Evolutionary conservation across 2,888 invertebrate genomes (phyloP).

Genomic region (Ormyrus pomaceus): DNA sequence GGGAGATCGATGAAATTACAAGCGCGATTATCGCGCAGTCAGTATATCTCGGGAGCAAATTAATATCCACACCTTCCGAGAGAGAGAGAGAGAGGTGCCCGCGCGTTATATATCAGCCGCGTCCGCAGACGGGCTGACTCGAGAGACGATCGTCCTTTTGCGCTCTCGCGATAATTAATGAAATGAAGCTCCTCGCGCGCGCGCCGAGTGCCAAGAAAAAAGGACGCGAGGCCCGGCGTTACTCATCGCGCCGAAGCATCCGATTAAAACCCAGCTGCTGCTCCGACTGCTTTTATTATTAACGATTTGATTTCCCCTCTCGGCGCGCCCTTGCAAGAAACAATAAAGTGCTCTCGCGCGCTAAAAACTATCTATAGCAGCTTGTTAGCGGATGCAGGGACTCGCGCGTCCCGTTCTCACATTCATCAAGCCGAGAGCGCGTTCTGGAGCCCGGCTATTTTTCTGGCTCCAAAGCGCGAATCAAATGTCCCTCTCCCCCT

Average conservation of each 20-base stretch:
- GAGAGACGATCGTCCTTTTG: constrained; percentile 43
- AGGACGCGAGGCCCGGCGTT: constrained; percentile 26
- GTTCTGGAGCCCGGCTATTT: too few relatives aligned
- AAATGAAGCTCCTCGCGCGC: constrained; percentile 38
- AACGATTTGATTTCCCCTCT: too few relatives aligned
- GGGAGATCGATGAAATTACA: constrained; percentile 45
- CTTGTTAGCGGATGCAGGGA: too few relatives aligned
- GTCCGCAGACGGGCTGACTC: not conserved
- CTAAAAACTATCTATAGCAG: too few relatives aligned
- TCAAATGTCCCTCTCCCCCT: constrained; percentile 33
- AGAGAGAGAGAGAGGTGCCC: not conserved
- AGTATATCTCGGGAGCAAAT: constrained; percentile 37
- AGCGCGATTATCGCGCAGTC: constrained; percentile 43
- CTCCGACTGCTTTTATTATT: too few relatives aligned
- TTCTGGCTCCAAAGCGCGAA: not conserved
- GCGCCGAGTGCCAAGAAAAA: constrained; percentile 36
- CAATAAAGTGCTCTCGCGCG: too few relatives aligned
- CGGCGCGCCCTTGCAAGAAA: too few relatives aligned
- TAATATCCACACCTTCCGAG: constrained; percentile 56
- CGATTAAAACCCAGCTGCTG: constrained; percentile 16
- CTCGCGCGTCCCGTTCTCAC: constrained; percentile 24
- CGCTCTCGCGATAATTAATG: constrained; percentile 50
- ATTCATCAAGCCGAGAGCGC: not conserved
- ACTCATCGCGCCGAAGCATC: constrained; percentile 47
- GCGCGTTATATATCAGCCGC: constrained; percentile 28